These are phyloP conservation scores for Alectoris magna DNA, from an alignment of 2,797 vertebrate species.

Conservation along the genomic window DNA sequence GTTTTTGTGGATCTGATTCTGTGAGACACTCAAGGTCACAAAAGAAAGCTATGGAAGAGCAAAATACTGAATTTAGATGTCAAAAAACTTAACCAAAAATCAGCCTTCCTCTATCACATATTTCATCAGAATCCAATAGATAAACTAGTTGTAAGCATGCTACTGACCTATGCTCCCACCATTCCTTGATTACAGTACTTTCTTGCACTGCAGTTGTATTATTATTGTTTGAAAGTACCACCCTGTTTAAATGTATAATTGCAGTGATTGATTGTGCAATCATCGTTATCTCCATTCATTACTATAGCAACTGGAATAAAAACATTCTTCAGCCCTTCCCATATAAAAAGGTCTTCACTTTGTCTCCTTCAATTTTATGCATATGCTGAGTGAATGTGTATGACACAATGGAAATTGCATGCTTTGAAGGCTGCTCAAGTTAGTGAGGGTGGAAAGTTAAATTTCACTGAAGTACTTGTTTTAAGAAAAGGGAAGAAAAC, in stretches of 20 bases:
- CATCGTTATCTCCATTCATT: not conserved
- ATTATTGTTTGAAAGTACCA: slow-evolving; percentile 1
- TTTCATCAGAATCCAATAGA: not conserved
- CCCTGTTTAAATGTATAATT: not conserved
- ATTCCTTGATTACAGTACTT: slow-evolving; percentile 10
- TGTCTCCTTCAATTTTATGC: not conserved
- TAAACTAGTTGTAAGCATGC: accelerated
- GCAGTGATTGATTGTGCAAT: not conserved
- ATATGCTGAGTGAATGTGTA: not conserved
- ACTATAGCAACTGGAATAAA: slow-evolving; percentile 44
- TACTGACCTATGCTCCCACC: not conserved
- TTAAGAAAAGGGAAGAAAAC: not conserved
- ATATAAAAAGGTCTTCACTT: not conserved
- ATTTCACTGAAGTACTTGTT: not conserved
- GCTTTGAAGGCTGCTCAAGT: not conserved
- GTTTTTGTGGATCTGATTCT: not conserved
- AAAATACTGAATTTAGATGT: not conserved
- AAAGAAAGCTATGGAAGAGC: not conserved
- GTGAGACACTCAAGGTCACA: not conserved
- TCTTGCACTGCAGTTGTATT: not conserved
- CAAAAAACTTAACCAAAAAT: not conserved
- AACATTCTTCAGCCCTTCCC: not conserved
- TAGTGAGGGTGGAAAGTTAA: not conserved
- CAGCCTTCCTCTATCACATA: not conserved
- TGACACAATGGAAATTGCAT: not conserved